Conservation (phyloP, 2,113 vertebrate species). For the Gyps fulvus region DNA sequence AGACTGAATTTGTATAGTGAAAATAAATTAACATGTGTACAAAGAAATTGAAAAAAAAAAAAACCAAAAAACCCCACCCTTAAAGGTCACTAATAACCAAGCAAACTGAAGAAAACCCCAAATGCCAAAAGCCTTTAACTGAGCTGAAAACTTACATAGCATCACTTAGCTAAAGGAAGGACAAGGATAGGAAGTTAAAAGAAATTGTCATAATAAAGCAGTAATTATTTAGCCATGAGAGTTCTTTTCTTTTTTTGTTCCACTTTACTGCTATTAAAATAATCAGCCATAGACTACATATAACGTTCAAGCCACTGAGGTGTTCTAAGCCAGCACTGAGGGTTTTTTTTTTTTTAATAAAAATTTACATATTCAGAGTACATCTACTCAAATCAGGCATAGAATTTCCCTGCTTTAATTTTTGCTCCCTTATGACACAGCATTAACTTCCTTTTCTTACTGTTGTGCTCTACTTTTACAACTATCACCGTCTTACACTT, state of each 20-base stretch:
- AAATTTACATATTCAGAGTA: background rate
- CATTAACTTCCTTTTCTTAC: constrained; percentile 9
- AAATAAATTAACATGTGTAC: background rate
- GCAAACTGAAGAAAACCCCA: background rate
- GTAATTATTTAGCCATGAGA: background rate
- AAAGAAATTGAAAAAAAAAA: background rate
- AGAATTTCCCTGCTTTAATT: background rate
- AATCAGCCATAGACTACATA: background rate
- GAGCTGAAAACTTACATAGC: background rate
- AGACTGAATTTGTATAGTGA: background rate
- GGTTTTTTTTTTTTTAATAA: background rate
- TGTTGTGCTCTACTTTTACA: constrained; percentile 37
- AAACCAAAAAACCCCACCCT: background rate
- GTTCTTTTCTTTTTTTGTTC: background rate
- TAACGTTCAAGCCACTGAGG: background rate
- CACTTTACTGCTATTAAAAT: background rate
- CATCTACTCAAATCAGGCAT: background rate
- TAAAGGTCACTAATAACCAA: background rate
- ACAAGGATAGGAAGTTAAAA: background rate
- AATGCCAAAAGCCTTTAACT: background rate
- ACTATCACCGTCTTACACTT: background rate
- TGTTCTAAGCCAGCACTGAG: background rate
- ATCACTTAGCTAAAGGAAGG: background rate
- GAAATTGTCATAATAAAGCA: background rate
- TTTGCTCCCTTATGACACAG: background rate